Conservation (phyloP, 2,797 vertebrate species). For the Erithacus rubecula region DNA sequence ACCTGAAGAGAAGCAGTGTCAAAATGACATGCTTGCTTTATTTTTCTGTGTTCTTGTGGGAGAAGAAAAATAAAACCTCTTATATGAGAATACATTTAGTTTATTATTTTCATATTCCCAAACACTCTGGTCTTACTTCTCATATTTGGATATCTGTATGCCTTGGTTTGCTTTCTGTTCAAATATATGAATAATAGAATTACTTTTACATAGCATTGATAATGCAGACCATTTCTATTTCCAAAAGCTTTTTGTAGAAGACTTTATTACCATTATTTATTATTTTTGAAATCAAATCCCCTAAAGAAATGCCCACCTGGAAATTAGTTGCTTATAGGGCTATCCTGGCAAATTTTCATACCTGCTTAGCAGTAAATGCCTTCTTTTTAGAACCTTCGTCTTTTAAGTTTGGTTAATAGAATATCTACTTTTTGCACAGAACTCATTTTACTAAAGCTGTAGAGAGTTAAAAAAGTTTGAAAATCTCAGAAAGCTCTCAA, state of each 20-base stretch:
- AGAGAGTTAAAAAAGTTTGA: neutral
- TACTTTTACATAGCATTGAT: neutral
- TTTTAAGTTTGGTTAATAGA: neutral
- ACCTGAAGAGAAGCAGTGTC: neutral
- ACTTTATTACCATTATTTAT: neutral
- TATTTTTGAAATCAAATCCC: neutral
- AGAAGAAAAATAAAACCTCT: neutral
- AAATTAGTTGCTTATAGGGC: neutral
- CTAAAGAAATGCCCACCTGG: neutral
- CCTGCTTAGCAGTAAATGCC: neutral
- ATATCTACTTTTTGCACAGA: neutral
- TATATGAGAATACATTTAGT: neutral
- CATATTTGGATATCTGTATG: neutral
- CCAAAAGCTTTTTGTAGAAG: neutral
- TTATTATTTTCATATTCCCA: neutral
- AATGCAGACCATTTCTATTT: slow-evolving; percentile 10
- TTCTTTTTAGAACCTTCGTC: neutral
- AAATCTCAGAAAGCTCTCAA: neutral
- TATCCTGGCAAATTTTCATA: neutral
- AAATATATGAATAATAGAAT: neutral
- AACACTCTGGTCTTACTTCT: neutral
- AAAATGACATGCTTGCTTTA: neutral
- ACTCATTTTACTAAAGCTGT: neutral
- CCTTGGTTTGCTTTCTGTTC: neutral
- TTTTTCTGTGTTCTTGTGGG: neutral